These are phyloP conservation scores for Brachystomella parvula DNA, from an alignment of 1,140 invertebrate species.

Conservation along the genomic window DNA sequence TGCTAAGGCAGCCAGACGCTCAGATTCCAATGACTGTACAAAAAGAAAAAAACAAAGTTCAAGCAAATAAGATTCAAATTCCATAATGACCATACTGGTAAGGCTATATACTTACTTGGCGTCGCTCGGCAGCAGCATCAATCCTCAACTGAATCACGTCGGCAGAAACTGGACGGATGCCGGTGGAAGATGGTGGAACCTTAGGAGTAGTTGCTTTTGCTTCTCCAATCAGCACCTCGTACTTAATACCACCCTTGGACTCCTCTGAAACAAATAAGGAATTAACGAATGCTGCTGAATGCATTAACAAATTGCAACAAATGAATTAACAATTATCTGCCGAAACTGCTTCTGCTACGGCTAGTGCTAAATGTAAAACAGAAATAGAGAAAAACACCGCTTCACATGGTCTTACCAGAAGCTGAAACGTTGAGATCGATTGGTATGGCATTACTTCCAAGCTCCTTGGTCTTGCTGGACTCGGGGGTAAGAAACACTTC, in stretches of 20 bases:
- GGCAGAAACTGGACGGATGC: conserved; percentile 51
- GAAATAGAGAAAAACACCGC: neutral
- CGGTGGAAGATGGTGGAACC: conserved; percentile 55
- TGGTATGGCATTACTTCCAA: conserved; percentile 1
- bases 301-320: neutral
- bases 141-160: conserved; percentile 82
- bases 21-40: conserved; percentile 69
- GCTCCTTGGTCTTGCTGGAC: neutral
- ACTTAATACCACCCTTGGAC: conserved; percentile 69
- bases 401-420: conserved; percentile 30
- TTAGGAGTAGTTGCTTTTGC: conserved; percentile 53
- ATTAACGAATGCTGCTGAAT: neutral
- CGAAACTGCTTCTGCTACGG: neutral
- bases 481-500: neutral
- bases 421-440: conserved; percentile 28
- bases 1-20: conserved; percentile 69
- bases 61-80: neutral
- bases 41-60: conserved; percentile 20
- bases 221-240: conserved; percentile 86
- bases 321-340: neutral
- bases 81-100: conserved; percentile 3
- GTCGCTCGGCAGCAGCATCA: conserved; percentile 80
- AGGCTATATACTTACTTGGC: conserved; percentile 55
- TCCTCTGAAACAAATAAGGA: conserved; percentile 20
- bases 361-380: neutral